Percentiles rank a stretch among this genome's conserved stretches.
phyloP scores from a whole-genome alignment of 2,797 vertebrate genomes.

The Hippopotamyrus pictus region DNA sequence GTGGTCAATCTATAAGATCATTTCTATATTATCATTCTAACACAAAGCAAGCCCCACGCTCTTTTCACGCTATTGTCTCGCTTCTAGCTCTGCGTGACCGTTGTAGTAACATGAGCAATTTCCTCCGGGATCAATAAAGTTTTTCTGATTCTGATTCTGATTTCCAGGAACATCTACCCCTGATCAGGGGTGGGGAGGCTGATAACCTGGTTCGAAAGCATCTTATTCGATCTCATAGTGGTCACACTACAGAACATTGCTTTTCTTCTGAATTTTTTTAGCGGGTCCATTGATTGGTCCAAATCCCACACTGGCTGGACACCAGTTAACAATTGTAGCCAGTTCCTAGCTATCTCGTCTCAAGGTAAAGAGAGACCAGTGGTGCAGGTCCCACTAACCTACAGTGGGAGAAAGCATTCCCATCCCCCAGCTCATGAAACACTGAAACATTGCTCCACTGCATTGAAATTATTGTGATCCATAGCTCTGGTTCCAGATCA shows the following conservation, averaged over 20 bases:
- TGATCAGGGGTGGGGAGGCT: neutral
- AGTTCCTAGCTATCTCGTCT: neutral
- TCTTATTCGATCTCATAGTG: neutral
- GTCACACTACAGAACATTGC: neutral
- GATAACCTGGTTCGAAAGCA: neutral
- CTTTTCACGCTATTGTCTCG: neutral
- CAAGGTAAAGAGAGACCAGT: neutral
- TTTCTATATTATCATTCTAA: neutral
- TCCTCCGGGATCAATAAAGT: too few relatives aligned
- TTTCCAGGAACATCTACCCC: neutral
- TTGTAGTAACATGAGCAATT: too few relatives aligned
- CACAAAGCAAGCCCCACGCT: neutral
- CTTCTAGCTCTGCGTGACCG: too few relatives aligned
- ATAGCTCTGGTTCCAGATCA: neutral
- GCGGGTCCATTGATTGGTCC: neutral
- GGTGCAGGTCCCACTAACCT: neutral
- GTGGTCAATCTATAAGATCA: neutral
- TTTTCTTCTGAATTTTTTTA: neutral
- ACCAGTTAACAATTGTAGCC: neutral
- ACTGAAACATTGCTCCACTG: neutral
- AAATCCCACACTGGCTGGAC: neutral
- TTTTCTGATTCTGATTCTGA: too few relatives aligned
- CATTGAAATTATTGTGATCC: neutral
- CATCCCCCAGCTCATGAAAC: neutral
- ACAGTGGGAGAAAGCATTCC: neutral